phyloP scores from a whole-genome alignment of 1,140 invertebrate genomes.

The Leptestheria dahalacensis region DNA sequence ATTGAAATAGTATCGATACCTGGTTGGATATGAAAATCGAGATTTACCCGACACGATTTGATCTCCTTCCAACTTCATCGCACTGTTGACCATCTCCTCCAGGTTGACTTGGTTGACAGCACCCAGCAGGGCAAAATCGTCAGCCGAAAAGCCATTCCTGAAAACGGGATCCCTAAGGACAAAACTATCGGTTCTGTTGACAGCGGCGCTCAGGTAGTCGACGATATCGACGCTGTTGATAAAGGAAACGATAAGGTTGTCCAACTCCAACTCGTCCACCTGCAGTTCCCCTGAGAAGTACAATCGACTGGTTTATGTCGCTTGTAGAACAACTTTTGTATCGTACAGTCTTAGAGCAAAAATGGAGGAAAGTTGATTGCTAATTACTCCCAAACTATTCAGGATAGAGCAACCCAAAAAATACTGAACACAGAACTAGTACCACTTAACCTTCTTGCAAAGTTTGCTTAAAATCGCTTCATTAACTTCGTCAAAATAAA shows the following conservation, averaged over 20 bases:
- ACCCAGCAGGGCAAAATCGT: neutral
- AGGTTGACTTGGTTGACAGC: conserved; percentile 1
- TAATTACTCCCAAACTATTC: too few species aligned
- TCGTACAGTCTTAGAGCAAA: neutral
- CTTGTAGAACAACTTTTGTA: neutral
- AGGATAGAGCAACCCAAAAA: too few species aligned
- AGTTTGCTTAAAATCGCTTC: too few species aligned
- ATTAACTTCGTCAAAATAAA: too few species aligned
- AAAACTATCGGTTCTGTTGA: neutral
- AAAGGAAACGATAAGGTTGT: neutral
- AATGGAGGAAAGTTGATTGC: neutral
- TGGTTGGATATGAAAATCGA: too few species aligned
- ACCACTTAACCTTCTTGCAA: too few species aligned
- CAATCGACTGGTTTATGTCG: too few species aligned
- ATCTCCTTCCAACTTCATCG: neutral
- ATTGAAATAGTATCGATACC: too few species aligned
- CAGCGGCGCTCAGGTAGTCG: neutral
- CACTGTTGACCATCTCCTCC: neutral
- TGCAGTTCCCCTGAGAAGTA: neutral
- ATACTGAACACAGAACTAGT: too few species aligned
- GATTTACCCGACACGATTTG: neutral
- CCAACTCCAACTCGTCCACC: neutral
- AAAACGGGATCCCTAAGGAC: neutral
- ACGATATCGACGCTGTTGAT: conserved; percentile 2
- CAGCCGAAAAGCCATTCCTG: neutral